phyloP scores from a whole-genome alignment of 2,888 invertebrate genomes.

The Megaustenia siamemsis region DNA sequence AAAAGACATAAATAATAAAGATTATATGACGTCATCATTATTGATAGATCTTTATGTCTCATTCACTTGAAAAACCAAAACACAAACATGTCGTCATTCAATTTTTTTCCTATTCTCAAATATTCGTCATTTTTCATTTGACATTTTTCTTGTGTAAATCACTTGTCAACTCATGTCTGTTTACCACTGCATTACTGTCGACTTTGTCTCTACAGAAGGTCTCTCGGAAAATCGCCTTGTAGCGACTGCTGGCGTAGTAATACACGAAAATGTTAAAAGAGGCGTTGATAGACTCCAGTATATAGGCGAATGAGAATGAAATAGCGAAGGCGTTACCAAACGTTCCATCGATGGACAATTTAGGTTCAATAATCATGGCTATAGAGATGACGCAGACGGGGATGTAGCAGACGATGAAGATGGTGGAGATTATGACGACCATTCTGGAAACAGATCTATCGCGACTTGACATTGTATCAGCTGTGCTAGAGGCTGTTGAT shows the following conservation, averaged over 20 bases:
- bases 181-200: not conserved
- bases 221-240: not conserved
- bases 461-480: not conserved
- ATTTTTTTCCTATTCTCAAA: too few relatives aligned
- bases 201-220: not conserved
- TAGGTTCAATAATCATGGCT: slow-evolving; percentile 1
- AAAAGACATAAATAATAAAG: too few relatives aligned
- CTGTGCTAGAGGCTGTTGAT: not conserved
- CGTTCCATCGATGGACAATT: not conserved
- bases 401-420: not conserved
- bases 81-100: too few relatives aligned
- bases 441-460: slow-evolving; percentile 11
- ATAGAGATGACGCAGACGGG: not conserved
- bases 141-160: not conserved
- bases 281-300: slow-evolving; percentile 16
- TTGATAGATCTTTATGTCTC: too few relatives aligned
- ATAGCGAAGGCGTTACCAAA: slow-evolving; percentile 17
- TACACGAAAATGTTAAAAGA: slow-evolving; percentile 1
- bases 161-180: not conserved
- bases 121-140: too few relatives aligned
- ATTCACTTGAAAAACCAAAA: too few relatives aligned
- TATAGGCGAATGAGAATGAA: not conserved
- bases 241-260: slow-evolving; percentile 1
- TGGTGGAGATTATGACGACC: not conserved
- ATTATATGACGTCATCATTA: too few relatives aligned